A percentile compares a stretch with the other conserved stretches of the same genome.
These are phyloP conservation scores for Phocides pigmalion DNA, from an alignment of 1,140 invertebrate species.

Conservation along the genomic window DNA sequence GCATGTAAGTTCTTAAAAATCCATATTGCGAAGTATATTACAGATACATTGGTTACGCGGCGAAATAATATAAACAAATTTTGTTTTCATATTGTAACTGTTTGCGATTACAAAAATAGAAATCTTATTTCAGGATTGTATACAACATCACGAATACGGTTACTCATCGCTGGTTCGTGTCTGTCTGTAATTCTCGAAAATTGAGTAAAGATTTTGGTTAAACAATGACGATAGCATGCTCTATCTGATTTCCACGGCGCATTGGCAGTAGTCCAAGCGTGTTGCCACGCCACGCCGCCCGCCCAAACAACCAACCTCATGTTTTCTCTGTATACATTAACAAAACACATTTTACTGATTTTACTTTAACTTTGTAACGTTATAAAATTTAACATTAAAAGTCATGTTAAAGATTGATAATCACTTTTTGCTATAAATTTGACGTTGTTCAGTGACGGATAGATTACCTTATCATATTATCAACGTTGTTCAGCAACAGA, in stretches of 20 bases:
- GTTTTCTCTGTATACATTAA: conserved; percentile 47
- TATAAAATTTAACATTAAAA: not conserved
- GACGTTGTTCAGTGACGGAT: too few relatives aligned
- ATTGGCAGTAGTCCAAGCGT: conserved; percentile 67
- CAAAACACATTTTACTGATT: conserved; percentile 44
- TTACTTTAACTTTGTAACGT: not conserved
- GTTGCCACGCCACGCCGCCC: conserved; percentile 51
- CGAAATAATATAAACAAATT: conserved; percentile 27
- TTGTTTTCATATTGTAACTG: conserved; percentile 28
- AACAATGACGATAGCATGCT: conserved; percentile 61
- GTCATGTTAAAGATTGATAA: not conserved
- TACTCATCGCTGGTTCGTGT: conserved; percentile 13
- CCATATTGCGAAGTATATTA: too few relatives aligned
- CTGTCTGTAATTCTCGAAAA: conserved; percentile 39
- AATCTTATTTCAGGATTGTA: conserved; percentile 8
- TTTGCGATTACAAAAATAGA: conserved; percentile 33
- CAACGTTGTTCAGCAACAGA: too few relatives aligned
- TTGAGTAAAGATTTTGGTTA: conserved; percentile 44
- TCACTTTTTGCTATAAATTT: not conserved
- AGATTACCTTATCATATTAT: too few relatives aligned
- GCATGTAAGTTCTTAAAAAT: too few relatives aligned
- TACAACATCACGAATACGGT: conserved; percentile 6
- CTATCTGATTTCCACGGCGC: conserved; percentile 56
- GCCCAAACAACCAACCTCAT: conserved; percentile 47
- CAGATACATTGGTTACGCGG: conserved; percentile 3